Conservation (phyloP, 2,888 invertebrate genomes). For the Xylophagus ater region DNA sequence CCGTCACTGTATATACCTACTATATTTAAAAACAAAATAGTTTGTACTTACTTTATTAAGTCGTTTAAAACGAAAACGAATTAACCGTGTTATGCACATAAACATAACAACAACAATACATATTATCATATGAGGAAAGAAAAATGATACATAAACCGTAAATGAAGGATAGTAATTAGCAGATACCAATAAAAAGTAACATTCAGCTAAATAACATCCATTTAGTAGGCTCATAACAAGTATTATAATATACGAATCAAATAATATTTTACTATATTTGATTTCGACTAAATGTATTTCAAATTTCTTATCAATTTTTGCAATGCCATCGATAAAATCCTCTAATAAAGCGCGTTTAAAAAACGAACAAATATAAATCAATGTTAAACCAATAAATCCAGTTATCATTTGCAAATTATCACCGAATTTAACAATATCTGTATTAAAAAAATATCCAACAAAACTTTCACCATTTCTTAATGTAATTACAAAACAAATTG, state of each 20-base stretch:
- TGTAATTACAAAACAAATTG: conserved; percentile 25
- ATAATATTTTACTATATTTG: conserved; percentile 30
- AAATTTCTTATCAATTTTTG: conserved; percentile 32
- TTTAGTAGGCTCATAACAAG: conserved; percentile 28
- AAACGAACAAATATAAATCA: conserved; percentile 28
- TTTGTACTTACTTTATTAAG: too few relatives aligned
- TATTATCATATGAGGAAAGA: conserved; percentile 5
- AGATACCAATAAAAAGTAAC: conserved; percentile 28
- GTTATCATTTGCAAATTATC: conserved; percentile 27
- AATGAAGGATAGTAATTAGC: conserved; percentile 19
- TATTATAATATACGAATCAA: conserved; percentile 29
- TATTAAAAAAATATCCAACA: conserved; percentile 23
- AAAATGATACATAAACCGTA: conserved; percentile 5
- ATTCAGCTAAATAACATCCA: conserved; percentile 29
- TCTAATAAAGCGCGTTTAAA: conserved; percentile 27
- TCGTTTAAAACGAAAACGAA: too few relatives aligned
- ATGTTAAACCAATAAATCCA: conserved; percentile 23
- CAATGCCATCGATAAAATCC: conserved; percentile 28
- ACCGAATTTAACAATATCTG: conserved; percentile 24
- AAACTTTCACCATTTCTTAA: conserved; percentile 19
- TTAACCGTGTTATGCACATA: conserved; percentile 23
- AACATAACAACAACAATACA: conserved; percentile 2
- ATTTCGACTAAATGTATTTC: conserved; percentile 30
- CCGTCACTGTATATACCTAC: too few relatives aligned
- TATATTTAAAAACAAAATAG: too few relatives aligned